Base-by-base conservation (phyloP, 2,797 vertebrate genomes). In the Sebastes alutus region DNA sequence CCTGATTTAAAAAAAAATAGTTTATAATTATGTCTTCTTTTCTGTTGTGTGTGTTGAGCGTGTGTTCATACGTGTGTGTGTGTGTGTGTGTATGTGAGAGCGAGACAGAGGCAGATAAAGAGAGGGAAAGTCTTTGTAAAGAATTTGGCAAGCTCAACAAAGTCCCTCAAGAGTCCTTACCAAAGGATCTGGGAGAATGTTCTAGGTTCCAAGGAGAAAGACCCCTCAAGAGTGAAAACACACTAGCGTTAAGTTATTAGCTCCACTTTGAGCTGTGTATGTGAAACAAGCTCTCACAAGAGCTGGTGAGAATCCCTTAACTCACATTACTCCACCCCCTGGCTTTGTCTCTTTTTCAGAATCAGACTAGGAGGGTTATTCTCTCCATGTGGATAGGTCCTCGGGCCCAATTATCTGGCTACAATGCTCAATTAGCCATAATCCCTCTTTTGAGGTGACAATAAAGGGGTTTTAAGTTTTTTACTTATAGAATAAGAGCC, bases 241-340 rank as follows among this genome's bases (percentile, higher is more conserved):
- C 87, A 94, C 90, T 94, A 93, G 96, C 94, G 93, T 95, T 96
- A 96, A 96, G 94, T 95, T 96, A 96, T 96, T 96, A 94, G 95
- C 93, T 95, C 96, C 96, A 96, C 95, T 96, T 94, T 95, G 93
- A 94, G 94, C 94, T 92, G 94, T 96, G 95, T 97, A 96, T 96
- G 95, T 96, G 96, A 96, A 97, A 97, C 94, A 96, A 96, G 93
- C 95, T 96, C 96, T 96, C 94, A 94, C 93, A 96, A 95, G 93
- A 96, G 94, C 95, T 95, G 95, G 95, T 97, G 96, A 98, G 96
- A 97, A 97, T 97, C 94, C 96, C 97, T 97, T 97, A 97, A 97
- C 96, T 96, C 96, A 96, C 95, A 97, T 97, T 97, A 97, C 91
- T 93, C 95, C 96, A 94, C 95, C 96, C 95, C 94, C 93, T 93